These are phyloP conservation scores for Falco peregrinus DNA, from an alignment of 2,797 vertebrate species.

Conservation along the genomic window DNA sequence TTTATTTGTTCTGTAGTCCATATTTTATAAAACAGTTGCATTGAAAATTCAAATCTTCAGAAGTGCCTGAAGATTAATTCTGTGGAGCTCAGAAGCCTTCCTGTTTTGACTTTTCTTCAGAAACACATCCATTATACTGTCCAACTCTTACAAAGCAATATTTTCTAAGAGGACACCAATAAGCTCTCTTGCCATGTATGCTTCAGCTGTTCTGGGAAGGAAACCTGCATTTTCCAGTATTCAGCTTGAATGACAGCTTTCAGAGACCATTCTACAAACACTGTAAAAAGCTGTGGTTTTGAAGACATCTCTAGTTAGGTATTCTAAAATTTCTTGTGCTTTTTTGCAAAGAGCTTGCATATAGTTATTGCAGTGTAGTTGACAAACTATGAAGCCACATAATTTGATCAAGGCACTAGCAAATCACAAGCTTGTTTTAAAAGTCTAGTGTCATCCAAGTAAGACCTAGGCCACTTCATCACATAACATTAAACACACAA, in stretches of 20 bases:
- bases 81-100: neutral
- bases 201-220: neutral
- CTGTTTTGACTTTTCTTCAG: neutral
- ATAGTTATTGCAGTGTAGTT: neutral
- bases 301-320: neutral
- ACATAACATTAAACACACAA: neutral
- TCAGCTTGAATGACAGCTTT: neutral
- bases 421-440: neutral
- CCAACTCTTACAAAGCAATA: neutral
- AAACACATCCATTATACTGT: neutral
- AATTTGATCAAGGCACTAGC: neutral
- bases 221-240: neutral
- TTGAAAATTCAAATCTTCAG: neutral
- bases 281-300: neutral
- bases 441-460: neutral
- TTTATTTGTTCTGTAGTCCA: neutral
- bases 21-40: neutral
- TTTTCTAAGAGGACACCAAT: neutral
- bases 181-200: neutral
- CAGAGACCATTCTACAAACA: neutral
- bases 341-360: neutral
- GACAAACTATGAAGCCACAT: neutral
- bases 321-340: neutral
- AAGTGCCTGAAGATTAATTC: neutral
- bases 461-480: neutral